Conservation (phyloP, 2,113 vertebrate genomes). For the Illadopsis cleaveri region DNA sequence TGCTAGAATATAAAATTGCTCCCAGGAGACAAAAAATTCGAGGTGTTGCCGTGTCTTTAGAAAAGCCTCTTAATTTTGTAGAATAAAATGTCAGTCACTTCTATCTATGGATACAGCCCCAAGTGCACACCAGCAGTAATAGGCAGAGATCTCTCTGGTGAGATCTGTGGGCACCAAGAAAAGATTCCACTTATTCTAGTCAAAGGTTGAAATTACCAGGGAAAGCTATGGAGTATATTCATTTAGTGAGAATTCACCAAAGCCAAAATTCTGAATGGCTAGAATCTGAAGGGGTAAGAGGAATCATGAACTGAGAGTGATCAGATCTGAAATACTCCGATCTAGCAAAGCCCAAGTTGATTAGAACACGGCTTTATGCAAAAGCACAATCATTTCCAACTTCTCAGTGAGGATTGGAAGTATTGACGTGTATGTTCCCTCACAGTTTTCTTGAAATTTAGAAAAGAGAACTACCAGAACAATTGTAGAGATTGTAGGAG, state of each 20-base stretch:
- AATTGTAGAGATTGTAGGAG: neutral
- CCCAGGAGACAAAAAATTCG: neutral
- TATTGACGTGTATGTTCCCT: neutral
- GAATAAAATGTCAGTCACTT: neutral
- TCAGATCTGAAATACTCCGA: neutral
- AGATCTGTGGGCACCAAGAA: neutral
- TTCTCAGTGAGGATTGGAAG: neutral
- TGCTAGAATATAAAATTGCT: neutral
- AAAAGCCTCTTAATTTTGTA: neutral
- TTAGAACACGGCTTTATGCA: neutral
- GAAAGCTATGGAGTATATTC: neutral
- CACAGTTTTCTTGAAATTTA: neutral
- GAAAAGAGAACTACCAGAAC: neutral
- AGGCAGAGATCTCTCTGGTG: neutral
- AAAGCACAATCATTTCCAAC: neutral
- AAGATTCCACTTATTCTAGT: neutral
- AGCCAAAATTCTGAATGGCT: neutral
- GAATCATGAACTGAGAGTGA: neutral
- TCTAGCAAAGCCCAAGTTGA: neutral
- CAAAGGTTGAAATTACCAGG: neutral
- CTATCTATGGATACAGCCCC: neutral
- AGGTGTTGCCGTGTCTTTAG: neutral
- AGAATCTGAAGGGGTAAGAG: neutral
- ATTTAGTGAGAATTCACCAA: neutral
- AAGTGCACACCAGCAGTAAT: neutral